A percentile compares a stretch with the other conserved stretches of the same genome.
These are phyloP conservation scores for Phaenicophaeus curvirostris DNA, from an alignment of 2,797 vertebrate genomes.

Conservation along the genomic window DNA sequence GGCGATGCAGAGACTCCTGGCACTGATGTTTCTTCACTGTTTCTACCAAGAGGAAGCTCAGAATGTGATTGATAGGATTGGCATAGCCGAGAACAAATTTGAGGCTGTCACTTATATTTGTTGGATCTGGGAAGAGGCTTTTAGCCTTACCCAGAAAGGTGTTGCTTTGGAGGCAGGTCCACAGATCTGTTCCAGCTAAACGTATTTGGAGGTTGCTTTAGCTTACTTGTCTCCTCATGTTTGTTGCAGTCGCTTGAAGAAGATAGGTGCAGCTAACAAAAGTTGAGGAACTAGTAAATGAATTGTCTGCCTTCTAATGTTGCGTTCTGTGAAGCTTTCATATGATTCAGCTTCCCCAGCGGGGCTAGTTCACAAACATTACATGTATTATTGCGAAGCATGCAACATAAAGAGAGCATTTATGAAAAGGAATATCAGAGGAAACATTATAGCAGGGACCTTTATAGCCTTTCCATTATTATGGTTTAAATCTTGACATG, in stretches of 20 bases:
- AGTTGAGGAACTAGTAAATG: constrained; percentile 18
- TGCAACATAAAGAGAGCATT: constrained; percentile 70
- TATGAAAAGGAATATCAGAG: constrained; percentile 77
- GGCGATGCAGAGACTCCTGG: neutral
- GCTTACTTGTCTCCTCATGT: neutral
- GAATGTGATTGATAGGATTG: neutral
- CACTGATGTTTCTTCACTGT: neutral
- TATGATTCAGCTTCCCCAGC: constrained; percentile 26
- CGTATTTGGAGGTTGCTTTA: neutral
- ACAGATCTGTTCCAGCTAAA: neutral
- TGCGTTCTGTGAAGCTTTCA: constrained; percentile 38
- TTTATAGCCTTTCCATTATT: constrained; percentile 79
- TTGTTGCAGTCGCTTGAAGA: neutral
- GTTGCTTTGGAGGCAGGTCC: neutral
- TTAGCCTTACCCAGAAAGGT: neutral
- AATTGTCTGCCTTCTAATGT: constrained; percentile 2
- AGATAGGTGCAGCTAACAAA: neutral
- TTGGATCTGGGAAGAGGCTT: neutral
- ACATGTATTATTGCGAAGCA: constrained; percentile 58
- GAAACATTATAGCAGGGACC: constrained; percentile 76
- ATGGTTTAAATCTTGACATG: constrained; percentile 78
- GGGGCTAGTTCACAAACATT: constrained; percentile 9
- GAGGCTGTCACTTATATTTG: neutral
- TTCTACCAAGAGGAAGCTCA: neutral
- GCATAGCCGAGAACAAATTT: neutral